Base-by-base conservation (phyloP, 2,888 invertebrate genomes). In the Agrochola macilenta region DNA sequence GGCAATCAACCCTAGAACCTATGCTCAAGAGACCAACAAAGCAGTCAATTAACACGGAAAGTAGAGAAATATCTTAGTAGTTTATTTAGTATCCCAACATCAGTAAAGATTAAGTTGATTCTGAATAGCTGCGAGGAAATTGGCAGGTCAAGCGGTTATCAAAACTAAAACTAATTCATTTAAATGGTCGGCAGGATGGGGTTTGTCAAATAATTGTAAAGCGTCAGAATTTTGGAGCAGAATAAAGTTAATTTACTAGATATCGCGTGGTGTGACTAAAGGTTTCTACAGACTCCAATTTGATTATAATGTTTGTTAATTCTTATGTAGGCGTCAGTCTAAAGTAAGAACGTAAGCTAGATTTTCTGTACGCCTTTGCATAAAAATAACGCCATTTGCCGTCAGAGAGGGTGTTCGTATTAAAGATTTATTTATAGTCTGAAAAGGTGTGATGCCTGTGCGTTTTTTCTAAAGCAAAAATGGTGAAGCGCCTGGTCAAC, bases 111-210 rank as follows among this genome's bases (percentile, higher is more conserved):
- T 77, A 52, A 52, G n/a, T 52, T 69, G 66, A 76, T 83, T 76
- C 63, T n/a, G 64, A 81, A 79, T 72, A 60, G 43, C 64, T 73
- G 26, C 46, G 52, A 71, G 76, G 23, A 39, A 49, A 78, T 76
- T 78, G 66, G 26, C n/a, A 69, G 63, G 72, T 69, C 64, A 70
- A 75, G 71, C 60, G 66, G 68, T 69, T 80, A 39, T 66, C 69
- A 78, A 76, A 86, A 79, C 83, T 76, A 69, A 78, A 86, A 80
- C 70, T 76, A 78, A 83, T 80, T 79, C 60, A 54, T 74, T 78
- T 61, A 69, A 76, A 73, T 69, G 46, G 26, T 69, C n/a, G 11
- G 2, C 58, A 65, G 54, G 58, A 61, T 78, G 69, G 63, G 69
- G 66, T 75, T 71, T 17, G 39, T 23, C 23, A 35, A 68, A 70